phyloP scores from a whole-genome alignment of 53 echinoderm and acorn worm genomes.

The Echinarachnius parma region DNA sequence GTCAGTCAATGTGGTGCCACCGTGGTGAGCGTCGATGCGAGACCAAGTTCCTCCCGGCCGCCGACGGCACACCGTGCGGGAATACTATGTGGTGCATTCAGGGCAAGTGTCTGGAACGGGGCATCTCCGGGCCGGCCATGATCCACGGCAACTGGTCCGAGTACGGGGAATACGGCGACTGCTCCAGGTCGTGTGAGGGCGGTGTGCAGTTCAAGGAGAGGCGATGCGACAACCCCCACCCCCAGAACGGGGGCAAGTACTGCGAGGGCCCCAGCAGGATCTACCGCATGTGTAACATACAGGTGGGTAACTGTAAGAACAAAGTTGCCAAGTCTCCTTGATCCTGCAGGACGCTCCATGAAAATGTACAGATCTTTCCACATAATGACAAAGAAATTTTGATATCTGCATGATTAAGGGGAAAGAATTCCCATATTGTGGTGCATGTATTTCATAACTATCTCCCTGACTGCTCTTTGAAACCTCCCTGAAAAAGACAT shows the following conservation, averaged over 20 bases:
- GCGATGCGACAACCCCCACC: slow-evolving; percentile 77
- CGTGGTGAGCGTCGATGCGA: slow-evolving; percentile 87
- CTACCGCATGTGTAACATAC: slow-evolving; percentile 96
- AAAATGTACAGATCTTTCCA: too few species aligned
- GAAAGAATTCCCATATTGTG: too few species aligned
- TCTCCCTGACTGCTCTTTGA: too few species aligned
- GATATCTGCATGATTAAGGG: too few species aligned
- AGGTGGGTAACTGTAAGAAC: too few species aligned
- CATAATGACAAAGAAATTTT: too few species aligned
- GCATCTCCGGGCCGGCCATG: slow-evolving; percentile 67
- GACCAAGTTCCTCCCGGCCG: slow-evolving; percentile 98
- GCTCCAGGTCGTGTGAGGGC: slow-evolving; percentile 80
- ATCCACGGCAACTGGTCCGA: slow-evolving; percentile 88
- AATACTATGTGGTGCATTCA: slow-evolving; percentile 82
- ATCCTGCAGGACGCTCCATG: too few species aligned
- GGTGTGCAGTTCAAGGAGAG: slow-evolving; percentile 83
- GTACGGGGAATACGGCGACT: slow-evolving; percentile 68
- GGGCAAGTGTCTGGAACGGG: slow-evolving; percentile 79
- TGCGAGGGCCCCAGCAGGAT: slow-evolving; percentile 93
- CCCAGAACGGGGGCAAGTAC: slow-evolving; percentile 92
- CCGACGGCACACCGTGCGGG: slow-evolving; percentile 94
- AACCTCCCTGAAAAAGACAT: too few species aligned
- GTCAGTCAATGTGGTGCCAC: slow-evolving; percentile 98
- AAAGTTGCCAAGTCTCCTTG: too few species aligned
- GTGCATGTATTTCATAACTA: too few species aligned